These are phyloP conservation scores for Gallinago paraguaiae DNA, from an alignment of 2,113 vertebrate genomes.

Conservation along the genomic window DNA sequence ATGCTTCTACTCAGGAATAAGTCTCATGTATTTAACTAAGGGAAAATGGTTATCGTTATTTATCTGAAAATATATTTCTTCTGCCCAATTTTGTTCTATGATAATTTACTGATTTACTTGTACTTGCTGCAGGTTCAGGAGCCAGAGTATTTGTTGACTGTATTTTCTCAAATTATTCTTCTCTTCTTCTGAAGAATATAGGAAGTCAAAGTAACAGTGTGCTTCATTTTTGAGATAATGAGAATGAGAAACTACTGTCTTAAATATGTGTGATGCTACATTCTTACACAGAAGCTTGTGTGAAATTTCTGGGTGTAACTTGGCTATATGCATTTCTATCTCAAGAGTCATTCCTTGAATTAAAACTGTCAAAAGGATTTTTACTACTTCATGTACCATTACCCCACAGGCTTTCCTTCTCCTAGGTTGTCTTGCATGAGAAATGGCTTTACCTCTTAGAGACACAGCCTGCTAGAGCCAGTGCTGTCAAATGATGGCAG, in stretches of 20 bases:
- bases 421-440: neutral
- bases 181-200: neutral
- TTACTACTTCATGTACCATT: neutral
- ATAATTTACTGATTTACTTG: neutral
- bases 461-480: neutral
- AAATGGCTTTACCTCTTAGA: neutral
- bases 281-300: neutral
- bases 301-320: neutral
- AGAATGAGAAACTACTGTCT: neutral
- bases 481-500: neutral
- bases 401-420: neutral
- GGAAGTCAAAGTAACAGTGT: neutral
- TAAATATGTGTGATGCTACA: neutral
- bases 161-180: neutral
- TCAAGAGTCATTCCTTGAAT: neutral
- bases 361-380: neutral
- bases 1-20: neutral
- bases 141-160: neutral
- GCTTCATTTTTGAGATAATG: neutral
- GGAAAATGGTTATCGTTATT: neutral
- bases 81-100: rapidly evolving
- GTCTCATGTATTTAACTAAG: neutral
- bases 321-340: neutral
- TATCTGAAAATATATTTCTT: neutral
- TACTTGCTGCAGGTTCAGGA: neutral